Conservation (phyloP, 2,797 vertebrate genomes). For the Columba guinea region DNA sequence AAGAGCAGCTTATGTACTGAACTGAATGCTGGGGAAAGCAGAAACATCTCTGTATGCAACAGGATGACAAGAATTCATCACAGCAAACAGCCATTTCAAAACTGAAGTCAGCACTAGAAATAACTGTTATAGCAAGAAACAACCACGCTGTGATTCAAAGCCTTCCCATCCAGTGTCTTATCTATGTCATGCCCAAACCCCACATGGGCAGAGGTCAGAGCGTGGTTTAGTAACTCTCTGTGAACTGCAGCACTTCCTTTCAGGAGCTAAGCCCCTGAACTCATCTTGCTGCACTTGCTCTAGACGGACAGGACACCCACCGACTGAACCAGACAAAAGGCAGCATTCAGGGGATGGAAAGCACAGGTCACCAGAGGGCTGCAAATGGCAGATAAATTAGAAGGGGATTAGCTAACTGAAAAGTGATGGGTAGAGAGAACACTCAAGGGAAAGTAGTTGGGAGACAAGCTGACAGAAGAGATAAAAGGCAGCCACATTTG, state of each 20-base stretch:
- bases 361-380: not conserved
- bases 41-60: not conserved
- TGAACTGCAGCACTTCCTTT: not conserved
- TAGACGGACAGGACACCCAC: not conserved
- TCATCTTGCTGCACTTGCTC: not conserved
- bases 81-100: not conserved
- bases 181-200: not conserved
- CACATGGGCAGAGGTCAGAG: not conserved
- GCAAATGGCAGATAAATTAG: not conserved
- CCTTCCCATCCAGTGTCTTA: not conserved
- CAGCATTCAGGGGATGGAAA: not conserved
- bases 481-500: not conserved
- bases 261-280: not conserved
- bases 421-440: not conserved
- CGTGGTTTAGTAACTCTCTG: not conserved
- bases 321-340: not conserved
- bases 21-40: not conserved
- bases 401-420: not conserved
- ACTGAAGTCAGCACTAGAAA: not conserved
- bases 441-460: not conserved
- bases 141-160: not conserved
- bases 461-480: not conserved
- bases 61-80: not conserved
- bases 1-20: not conserved
- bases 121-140: not conserved